Conservation (phyloP, 2,113 vertebrate species). For the Apteryx owenii region DNA sequence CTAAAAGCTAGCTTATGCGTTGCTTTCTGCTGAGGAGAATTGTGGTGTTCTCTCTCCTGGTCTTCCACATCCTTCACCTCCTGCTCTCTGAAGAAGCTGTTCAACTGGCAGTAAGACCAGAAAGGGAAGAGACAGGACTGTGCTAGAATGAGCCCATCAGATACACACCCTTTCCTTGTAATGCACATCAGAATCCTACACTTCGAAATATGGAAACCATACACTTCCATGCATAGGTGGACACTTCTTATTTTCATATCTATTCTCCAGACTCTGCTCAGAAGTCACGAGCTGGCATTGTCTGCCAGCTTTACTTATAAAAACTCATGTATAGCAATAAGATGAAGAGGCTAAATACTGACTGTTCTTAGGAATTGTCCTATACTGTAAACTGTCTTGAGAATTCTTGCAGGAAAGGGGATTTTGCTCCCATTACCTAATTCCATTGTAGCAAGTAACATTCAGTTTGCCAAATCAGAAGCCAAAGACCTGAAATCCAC, state of each 20-base stretch:
- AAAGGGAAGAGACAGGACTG: neutral
- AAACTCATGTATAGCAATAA: fast-evolving
- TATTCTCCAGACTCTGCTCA: neutral
- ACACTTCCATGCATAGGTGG: neutral
- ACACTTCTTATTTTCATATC: neutral
- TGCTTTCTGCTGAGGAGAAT: constrained; percentile 59
- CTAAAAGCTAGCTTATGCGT: constrained; percentile 15
- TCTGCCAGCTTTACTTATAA: neutral
- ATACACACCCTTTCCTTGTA: neutral
- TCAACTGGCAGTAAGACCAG: constrained; percentile 60
- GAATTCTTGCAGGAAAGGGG: neutral
- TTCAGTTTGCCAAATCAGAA: neutral
- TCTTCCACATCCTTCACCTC: constrained; percentile 78
- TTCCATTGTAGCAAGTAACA: neutral
- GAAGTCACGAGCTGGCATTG: neutral
- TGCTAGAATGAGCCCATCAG: fast-evolving
- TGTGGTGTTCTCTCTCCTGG: constrained; percentile 15
- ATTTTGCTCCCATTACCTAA: neutral
- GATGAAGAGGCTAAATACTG: neutral
- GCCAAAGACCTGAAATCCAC: neutral
- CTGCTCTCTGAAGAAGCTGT: constrained; percentile 75
- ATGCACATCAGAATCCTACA: neutral
- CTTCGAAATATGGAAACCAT: neutral
- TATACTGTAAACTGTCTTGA: neutral
- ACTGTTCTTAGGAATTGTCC: neutral